Percentiles rank a stretch among this genome's conserved stretches.
Conservation (phyloP, 2,888 invertebrate species). For the Anodontia alba region DNA sequence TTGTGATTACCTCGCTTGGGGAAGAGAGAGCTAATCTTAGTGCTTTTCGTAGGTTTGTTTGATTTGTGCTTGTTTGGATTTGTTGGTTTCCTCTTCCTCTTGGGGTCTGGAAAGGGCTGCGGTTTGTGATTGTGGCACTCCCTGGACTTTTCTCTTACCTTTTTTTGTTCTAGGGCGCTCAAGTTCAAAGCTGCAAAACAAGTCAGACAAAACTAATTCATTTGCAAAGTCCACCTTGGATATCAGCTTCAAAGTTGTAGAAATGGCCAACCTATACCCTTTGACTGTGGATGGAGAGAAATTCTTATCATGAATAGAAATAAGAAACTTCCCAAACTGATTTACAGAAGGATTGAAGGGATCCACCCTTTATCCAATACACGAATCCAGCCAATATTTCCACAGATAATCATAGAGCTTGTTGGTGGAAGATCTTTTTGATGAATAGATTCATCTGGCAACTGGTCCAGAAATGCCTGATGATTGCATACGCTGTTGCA, state of each 20-base stretch:
- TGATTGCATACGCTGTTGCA: neutral
- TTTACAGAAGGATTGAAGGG: neutral
- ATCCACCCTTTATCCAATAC: neutral
- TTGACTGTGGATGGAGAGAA: neutral
- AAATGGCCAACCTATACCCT: neutral
- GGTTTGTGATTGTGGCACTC: no score
- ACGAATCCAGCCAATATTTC: neutral
- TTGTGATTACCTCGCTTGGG: no score
- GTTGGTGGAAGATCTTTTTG: neutral
- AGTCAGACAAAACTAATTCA: neutral
- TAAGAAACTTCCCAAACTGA: neutral
- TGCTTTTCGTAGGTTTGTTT: no score
- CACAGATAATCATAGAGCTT: neutral
- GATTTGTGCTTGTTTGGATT: no score
- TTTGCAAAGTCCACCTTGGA: neutral
- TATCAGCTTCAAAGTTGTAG: neutral
- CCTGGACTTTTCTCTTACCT: no score
- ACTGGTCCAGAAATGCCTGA: neutral
- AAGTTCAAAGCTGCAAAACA: neutral
- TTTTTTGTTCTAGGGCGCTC: neutral
- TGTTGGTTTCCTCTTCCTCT: no score
- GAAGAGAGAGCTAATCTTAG: no score
- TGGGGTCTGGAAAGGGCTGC: no score
- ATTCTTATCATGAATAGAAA: neutral
- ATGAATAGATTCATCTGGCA: neutral